Evolutionary conservation across 2,113 vertebrate genomes (phyloP), one percentile per base, ranked within the genome.

Genomic region (Euleptes europaea): DNA sequence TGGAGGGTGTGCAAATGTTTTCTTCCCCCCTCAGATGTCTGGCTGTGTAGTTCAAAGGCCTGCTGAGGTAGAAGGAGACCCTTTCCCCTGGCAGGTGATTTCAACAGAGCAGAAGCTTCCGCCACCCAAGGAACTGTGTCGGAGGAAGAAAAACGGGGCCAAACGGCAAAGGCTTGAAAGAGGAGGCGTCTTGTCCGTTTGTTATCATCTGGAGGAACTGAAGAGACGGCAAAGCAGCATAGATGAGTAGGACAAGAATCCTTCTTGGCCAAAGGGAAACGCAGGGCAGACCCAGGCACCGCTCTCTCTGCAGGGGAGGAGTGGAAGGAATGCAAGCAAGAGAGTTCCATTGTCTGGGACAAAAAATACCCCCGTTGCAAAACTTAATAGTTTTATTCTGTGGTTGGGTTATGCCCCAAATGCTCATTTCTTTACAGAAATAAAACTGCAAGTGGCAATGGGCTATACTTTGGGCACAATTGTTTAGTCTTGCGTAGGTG

Each of bases 151-250:
- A 4, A 89, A 44, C 72, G 82, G 51, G 28, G 42, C 54, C 49
- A 84, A 78, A 23, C 83, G 67, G 1, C 87, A 74, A 23, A 76
- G 88, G n/a, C 28, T 71, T n/a, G 81, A 84, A 10, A 23, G n/a
- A 28, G 82, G 86, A 63, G 54, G 49, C 0, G 91, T 89, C 2
- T 86, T 85, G 60, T 91, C 93, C 0, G 94, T 95, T 3, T 66
- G 86, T 33, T 89, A 84, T 66, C 94, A 95, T 38, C 90, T 95
- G 80, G 94, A 95, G 77, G 94, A 95, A 28, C 85, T 95, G 76
- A 92, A 89, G 80, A 92, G 83, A 40, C 78, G 93, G 44, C 94
- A 95, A 77, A 88, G 82, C 84, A 47, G 70, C 82, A 91, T 93
- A 26, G 82, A 95, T 71, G 85, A 93, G 95, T 95, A 94, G 86